phyloP scores from a whole-genome alignment of 2,888 invertebrate genomes.

The Andrena chrysosceles region DNA sequence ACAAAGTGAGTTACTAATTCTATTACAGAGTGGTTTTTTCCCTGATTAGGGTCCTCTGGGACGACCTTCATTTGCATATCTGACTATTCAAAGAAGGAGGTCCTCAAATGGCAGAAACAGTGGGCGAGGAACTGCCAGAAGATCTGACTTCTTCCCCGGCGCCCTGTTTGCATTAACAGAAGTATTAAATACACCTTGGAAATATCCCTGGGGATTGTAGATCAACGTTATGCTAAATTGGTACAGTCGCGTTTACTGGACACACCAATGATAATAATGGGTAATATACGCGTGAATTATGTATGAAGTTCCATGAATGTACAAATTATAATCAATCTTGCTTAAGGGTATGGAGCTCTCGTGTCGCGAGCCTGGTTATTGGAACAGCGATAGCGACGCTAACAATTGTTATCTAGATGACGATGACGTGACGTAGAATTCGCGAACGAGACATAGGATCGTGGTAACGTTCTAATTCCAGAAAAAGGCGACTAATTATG shows the following conservation, averaged over 20 bases:
- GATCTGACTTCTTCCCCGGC: neutral
- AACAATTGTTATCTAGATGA: neutral
- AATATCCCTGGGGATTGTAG: too few relatives aligned
- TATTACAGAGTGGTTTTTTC: too few relatives aligned
- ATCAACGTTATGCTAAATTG: too few relatives aligned
- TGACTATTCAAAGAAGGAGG: neutral
- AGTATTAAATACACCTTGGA: too few relatives aligned
- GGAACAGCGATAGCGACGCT: neutral
- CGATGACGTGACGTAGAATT: neutral
- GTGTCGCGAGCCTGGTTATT: neutral
- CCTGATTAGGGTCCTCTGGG: too few relatives aligned
- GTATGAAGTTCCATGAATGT: neutral
- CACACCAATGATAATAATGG: too few relatives aligned
- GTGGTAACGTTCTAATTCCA: neutral
- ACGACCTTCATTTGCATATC: neutral
- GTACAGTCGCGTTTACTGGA: too few relatives aligned
- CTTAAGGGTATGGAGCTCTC: neutral
- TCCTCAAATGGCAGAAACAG: neutral
- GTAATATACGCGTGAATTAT: neutral
- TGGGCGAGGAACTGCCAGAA: neutral
- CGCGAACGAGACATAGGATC: neutral
- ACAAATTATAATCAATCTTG: slow-evolving; percentile 3
- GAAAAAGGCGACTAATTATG: slow-evolving; percentile 5
- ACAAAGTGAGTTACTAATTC: too few relatives aligned
- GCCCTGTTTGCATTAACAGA: too few relatives aligned